Evolutionary conservation across 2,797 vertebrate genomes (phyloP).

Genomic region (Gambelia wislizenii): DNA sequence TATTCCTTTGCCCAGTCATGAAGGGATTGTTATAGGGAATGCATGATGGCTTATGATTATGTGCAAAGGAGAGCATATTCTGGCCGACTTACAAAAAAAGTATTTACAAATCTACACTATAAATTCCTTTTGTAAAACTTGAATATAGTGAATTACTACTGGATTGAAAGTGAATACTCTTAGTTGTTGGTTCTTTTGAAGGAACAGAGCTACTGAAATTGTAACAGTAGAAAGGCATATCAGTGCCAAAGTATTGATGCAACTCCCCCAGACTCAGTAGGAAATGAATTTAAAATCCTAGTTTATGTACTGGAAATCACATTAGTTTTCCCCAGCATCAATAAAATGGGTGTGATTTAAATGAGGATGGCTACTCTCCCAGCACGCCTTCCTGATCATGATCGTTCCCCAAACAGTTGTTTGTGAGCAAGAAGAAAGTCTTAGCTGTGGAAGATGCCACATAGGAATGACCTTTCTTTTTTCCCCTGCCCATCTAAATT

Average conservation of each 20-base stretch:
- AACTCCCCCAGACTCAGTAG: background rate
- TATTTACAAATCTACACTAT: background rate
- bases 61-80: background rate
- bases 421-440: background rate
- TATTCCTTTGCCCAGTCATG: background rate
- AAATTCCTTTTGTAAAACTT: background rate
- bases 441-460: background rate
- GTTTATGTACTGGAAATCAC: background rate
- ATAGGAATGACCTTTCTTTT: background rate
- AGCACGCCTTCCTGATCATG: background rate
- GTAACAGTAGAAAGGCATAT: background rate
- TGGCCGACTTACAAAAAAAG: background rate
- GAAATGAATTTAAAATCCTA: background rate
- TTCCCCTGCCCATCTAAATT: background rate
- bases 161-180: background rate
- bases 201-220: background rate
- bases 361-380: background rate
- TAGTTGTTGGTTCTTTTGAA: background rate
- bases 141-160: background rate
- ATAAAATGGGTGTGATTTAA: background rate
- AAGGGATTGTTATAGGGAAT: too few relatives aligned
- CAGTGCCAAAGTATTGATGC: background rate
- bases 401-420: background rate
- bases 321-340: background rate
- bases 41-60: too few relatives aligned